phyloP scores from a whole-genome alignment of 2,797 vertebrate species.

The Pteropus rufus region DNA sequence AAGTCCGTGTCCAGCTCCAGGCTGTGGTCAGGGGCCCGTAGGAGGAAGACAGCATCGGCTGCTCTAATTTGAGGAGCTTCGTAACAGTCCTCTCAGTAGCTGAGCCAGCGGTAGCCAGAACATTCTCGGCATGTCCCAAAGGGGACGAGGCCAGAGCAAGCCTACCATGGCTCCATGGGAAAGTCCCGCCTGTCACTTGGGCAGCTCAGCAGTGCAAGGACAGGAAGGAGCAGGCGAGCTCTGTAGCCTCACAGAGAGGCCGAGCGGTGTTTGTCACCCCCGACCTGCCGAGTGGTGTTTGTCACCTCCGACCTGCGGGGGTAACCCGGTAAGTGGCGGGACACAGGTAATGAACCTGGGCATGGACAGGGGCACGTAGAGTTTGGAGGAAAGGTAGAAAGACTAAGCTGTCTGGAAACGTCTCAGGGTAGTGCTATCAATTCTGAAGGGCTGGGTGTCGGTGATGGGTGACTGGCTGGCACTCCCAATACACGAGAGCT shows the following conservation, averaged over 20 bases:
- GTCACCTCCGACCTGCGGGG: not conserved
- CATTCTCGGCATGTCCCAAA: not conserved
- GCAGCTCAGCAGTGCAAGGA: not conserved
- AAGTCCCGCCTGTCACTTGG: not conserved
- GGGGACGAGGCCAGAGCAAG: accelerated
- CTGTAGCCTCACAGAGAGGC: not conserved
- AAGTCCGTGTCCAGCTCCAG: not conserved
- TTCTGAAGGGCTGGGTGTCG: not conserved
- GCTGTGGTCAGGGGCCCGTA: not conserved
- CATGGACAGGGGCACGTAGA: not conserved
- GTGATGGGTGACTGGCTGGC: not conserved
- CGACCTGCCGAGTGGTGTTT: not conserved
- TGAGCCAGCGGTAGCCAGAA: not conserved
- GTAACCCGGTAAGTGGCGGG: not conserved
- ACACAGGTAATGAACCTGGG: not conserved
- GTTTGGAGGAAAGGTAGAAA: not conserved
- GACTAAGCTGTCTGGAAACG: not conserved
- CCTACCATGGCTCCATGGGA: not conserved
- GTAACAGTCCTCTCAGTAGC: not conserved
- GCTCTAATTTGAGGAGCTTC: not conserved
- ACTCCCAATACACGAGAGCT: no score
- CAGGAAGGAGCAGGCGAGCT: accelerated
- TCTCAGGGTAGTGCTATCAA: accelerated
- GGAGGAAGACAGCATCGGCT: not conserved
- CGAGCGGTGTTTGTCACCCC: not conserved